Evolutionary conservation across 2,113 vertebrate species (phyloP).

Genomic region (Helogale parvula): DNA sequence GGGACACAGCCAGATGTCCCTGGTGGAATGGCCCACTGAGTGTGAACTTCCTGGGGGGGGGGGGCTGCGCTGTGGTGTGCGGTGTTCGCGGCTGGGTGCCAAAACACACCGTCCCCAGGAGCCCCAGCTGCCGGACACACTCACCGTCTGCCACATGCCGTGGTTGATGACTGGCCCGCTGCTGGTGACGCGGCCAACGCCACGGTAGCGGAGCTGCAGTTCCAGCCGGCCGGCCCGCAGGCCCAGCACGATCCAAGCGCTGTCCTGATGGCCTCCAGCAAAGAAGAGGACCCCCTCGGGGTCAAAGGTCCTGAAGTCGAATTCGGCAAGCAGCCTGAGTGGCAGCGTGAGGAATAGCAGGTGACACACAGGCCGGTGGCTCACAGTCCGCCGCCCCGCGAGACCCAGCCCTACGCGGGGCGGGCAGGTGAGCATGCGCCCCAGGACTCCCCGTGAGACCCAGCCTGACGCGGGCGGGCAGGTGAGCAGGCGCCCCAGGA

Average conservation of each 20-base stretch:
- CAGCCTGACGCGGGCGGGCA: too few relatives aligned
- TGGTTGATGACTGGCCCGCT: slow-evolving; percentile 93
- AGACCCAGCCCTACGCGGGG: too few relatives aligned
- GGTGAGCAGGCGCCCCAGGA: too few relatives aligned
- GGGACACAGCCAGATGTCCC: not conserved
- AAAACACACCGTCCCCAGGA: not conserved
- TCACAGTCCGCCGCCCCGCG: not conserved
- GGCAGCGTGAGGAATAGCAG: slow-evolving; percentile 75
- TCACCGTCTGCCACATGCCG: slow-evolving; percentile 95
- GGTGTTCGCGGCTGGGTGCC: too few relatives aligned
- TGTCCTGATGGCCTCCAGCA: slow-evolving; percentile 93
- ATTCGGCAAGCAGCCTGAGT: slow-evolving; percentile 92
- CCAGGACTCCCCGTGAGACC: not conserved
- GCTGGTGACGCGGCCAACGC: slow-evolving; percentile 93
- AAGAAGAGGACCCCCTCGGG: slow-evolving; percentile 97
- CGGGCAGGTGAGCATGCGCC: not conserved
- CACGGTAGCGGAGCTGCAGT: slow-evolving; percentile 93
- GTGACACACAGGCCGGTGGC: slow-evolving; percentile 68
- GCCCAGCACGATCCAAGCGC: slow-evolving; percentile 95
- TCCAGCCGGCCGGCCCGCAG: slow-evolving; percentile 94
- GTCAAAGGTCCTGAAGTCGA: slow-evolving; percentile 97
- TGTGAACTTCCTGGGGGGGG: fast-evolving
- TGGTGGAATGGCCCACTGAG: fast-evolving
- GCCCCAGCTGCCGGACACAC: not conserved
- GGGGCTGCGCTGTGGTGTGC: fast-evolving